Base-by-base conservation (phyloP, 2,113 vertebrate species). In the Spizaetus ornatus region DNA sequence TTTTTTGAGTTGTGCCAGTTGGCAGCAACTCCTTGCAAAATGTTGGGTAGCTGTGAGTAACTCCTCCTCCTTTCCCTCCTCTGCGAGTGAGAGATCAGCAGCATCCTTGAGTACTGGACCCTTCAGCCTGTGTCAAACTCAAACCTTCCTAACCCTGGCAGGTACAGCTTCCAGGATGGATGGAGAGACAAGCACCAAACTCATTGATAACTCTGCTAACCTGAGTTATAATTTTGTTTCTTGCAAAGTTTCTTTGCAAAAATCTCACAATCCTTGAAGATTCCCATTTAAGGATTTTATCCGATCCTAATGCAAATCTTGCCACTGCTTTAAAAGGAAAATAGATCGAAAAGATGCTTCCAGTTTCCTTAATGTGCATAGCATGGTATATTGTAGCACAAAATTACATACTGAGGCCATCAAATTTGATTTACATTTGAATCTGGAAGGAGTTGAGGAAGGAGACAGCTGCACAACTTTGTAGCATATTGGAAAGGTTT, bases 361-460 rank as follows among this genome's bases (percentile, higher is more conserved):
- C 71, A 59, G 66, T 97, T 90, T 88, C 69, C 86, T 90, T 92
- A 70, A 80, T 43, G 82, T 70, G 82, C 67, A 16, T 25, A 66
- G 80, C 77, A 25, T 76, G 79, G 90, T 63, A 71, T 71, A 59
- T 36, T 86, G 58, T 78, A 93, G 92, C 94, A 92, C 69, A 23
- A 90, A 97, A 95, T 95, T 94, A 82, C 96, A 93, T 71, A 91
- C 78, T 77, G 95, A 76, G 96, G 92, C 96, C 92, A 92, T 97
- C 92, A 86, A 21, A 69, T 95, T 34, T 84, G 91, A 95, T 97
- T 96, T 97, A 88, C 92, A 94, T 96, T 91, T 95, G 88, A 95
- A 95, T 96, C 65, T 92, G 88, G 88, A 93, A 78, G 82, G 76
- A 94, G 92, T 55, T 96, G 92, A 71, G 94, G 95, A 94, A 93